Evolutionary conservation across 2,113 vertebrate genomes (phyloP), one percentile per base, ranked within the genome.

Genomic region (Crypturellus undulatus): DNA sequence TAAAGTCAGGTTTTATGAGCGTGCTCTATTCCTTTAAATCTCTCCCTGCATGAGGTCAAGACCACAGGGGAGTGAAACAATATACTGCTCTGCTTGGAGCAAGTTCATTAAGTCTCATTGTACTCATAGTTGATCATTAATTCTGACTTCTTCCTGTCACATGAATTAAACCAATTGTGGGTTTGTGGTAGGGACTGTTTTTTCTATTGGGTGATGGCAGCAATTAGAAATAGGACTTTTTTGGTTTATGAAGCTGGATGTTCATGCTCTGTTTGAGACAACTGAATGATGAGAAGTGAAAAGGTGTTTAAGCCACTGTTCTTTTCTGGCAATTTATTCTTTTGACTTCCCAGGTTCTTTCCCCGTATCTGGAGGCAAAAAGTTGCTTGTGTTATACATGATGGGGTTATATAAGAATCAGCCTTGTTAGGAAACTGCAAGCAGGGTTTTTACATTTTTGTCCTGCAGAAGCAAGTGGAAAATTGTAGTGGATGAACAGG

Each of bases 231-330:
- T 38, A 68, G 42, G 20, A 12, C n/a, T 10, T 5, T 47, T 56
- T 59, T 86, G 54, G 21, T 77, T 65, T 14, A 17, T 86, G 10
- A 71, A 89, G 21, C 20, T 89, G 47, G 12, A 42, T 67, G 14
- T 88, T 93, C 56, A 11, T 52, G 47, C 42, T 87, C 43, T 30
- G 24, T 76, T 93, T 93, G 73, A 81, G 47, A 70, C 75, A 34
- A 64, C 54, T 56, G 28, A 56, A 30, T 32, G 28, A 32, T 56
- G 30, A 56, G 28, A 56, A 56, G 54, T 56, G 54, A 56, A 56
- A 56, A 56, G 52, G 2, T 79, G 19, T 78, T 75, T 70, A 86
- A 90, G 20, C 56, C 47, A 22, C 43, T 38, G 0, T 73, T 92
- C 58, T n/a, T 83, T 56, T 47, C 38, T 81, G 28, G 51, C 10